A percentile compares a stretch with the other conserved stretches of the same genome.
Conservation (phyloP, 2,888 invertebrate genomes). For the Pimpla rufipes region DNA sequence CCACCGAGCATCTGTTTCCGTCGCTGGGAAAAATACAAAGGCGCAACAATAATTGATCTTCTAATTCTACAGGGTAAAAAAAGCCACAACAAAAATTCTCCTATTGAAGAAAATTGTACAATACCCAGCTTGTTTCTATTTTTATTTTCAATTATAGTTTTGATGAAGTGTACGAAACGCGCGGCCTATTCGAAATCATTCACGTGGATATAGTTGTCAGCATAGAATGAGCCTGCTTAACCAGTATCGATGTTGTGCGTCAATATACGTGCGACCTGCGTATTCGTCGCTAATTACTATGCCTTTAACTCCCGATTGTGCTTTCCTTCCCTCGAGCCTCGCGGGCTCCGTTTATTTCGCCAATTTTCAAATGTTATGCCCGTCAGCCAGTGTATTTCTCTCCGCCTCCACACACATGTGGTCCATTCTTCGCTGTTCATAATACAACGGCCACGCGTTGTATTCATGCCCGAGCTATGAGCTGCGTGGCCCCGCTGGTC, state of each 20-base stretch:
- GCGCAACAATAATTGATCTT: background rate
- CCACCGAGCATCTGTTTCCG: conserved; percentile 7
- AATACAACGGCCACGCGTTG: background rate
- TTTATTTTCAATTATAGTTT: no score
- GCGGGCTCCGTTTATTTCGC: background rate
- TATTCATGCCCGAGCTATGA: background rate
- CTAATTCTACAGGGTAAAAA: no score
- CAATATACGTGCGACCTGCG: no score
- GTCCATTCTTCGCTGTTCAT: background rate
- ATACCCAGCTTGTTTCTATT: no score
- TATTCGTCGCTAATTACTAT: no score
- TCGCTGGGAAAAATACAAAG: background rate
- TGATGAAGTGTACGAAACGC: no score
- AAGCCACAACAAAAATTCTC: no score
- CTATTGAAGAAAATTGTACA: no score
- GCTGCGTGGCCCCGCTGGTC: conserved; percentile 14
- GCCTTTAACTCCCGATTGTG: background rate
- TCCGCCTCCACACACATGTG: background rate
- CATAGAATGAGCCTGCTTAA: no score
- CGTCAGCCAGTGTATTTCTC: background rate
- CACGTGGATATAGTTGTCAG: no score
- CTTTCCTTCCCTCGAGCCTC: background rate
- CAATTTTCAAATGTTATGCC: conserved; percentile 1
- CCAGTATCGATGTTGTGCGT: no score
- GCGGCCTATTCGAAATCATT: no score